Evolutionary conservation across 2,797 vertebrate species (phyloP), one percentile per base, ranked within the genome.

Genomic region (Helarctos malayanus): DNA sequence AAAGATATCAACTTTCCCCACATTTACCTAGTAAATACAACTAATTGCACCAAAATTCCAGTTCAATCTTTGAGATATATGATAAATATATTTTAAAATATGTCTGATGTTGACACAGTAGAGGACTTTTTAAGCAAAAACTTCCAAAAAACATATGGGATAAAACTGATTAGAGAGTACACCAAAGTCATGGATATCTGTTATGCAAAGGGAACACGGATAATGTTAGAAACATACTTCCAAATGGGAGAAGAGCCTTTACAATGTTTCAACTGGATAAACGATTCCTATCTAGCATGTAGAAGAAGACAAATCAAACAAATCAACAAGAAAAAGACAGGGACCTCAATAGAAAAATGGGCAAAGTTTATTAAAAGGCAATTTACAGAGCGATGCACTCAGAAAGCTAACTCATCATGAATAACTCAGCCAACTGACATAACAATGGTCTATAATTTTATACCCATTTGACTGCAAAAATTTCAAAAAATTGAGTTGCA

Each of bases 21-120:
- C 12, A 56, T 84, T 71, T 86, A 56, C 61, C 38, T 81, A 25
- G 2, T 59, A 92, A 76, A 27, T 63, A 71, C 19, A 57, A 73
- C 13, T 68, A 94, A 68, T 79, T 14, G 23, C 38, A 82, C 14
- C 29, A 73, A 94, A 92, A 89, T 23, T 94, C 16, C n/a, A 87
- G 57, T 59, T 85, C n/a, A 63, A 35, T 27, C 32, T 32, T 63
- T 95, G 54, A 65, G 63, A 89, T 82, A 21, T 69, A 68, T 19
- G 41, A 90, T 83, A 90, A 90, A 87, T 86, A 57, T 73, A 71
- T 90, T 83, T 63, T 45, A 92, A 93, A 92, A 94, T 54, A n/a
- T 57, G 49, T 82, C 5, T 68, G 57, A 38, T 86, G 23, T 83
- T 83, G 41, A 80, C 6, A 8, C 23, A 86, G 25, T 89, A 80